Percentiles rank a stretch among this genome's conserved stretches.
Conservation (phyloP, 2,888 invertebrate genomes). For the Troides aeacus region DNA sequence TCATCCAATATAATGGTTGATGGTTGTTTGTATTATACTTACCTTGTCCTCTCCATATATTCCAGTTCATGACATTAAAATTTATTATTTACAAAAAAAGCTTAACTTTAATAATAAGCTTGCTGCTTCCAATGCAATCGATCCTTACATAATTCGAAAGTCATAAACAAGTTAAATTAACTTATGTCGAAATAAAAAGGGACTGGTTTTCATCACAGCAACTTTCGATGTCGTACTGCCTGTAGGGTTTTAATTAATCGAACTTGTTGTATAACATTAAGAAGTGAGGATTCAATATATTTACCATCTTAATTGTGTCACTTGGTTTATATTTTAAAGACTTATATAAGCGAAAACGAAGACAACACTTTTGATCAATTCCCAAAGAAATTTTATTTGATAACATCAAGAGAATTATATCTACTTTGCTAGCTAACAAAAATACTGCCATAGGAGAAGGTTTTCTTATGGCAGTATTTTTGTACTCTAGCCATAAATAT, state of each 20-base stretch:
- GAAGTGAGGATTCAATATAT: neutral
- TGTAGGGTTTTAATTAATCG: slow-evolving; percentile 7
- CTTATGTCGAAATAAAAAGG: slow-evolving; percentile 20
- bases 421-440: neutral
- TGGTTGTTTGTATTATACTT: no score
- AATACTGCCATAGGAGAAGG: no score
- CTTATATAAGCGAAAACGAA: neutral
- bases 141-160: slow-evolving; percentile 26
- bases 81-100: neutral
- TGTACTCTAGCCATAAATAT: no score
- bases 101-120: neutral
- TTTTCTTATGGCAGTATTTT: no score
- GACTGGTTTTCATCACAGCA: slow-evolving; percentile 15
- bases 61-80: neutral
- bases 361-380: neutral
- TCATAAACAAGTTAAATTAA: slow-evolving; percentile 17
- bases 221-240: slow-evolving; percentile 20
- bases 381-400: neutral
- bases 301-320: neutral
- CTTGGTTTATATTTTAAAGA: neutral
- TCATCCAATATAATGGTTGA: no score
- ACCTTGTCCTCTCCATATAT: no score
- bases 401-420: neutral
- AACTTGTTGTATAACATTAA: neutral
- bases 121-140: neutral